Base-by-base conservation (phyloP, 2,113 vertebrate species). In the Geococcyx californianus region DNA sequence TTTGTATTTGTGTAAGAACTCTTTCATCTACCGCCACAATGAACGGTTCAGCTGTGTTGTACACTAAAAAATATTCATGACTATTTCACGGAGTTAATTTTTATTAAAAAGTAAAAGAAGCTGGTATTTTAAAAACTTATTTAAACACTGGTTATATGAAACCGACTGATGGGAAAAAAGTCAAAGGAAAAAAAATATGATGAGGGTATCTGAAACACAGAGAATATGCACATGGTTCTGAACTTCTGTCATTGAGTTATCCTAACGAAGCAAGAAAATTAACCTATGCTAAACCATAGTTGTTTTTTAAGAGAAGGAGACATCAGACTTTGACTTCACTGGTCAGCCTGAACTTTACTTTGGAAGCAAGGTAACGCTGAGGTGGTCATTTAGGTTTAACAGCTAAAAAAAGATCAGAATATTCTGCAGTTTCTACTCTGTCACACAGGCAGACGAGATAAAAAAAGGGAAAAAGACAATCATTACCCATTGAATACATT, bases 221-320 rank as follows among this genome's bases (percentile, higher is more conserved):
- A 70, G 6, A 42, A 0, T 4, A 55, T 16, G 10, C 16, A 11
- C 0, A 0, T 38, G 3, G 3, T 67, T 78, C 72, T 74, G 31
- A 44, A 78, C 81, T 80, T 55, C 44, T 44, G 1, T 52, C 28
- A 38, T 3, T 77, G 9, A 45, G 2, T 69, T 76, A n/a, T 33
- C 5, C 5, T 85, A 60, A 56, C 26, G 20, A 77, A 70, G 29
- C 1, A 36, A 75, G 21, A 59, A 87, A 33, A 31, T 83, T 68
- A 20, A 28, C 8, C 23, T 23, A 2, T 58, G 31, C 3, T 79
- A 85, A 93, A 7, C 7, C 23, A 38, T 15, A 38, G 11, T 3
- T 76, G 40, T 42, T 2, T 16, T 28, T 64, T 73, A 59, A 67
- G 10, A 40, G 12, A 59, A 55, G 33, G 23, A 91, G 5, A 25